A percentile compares a stretch with the other conserved stretches of the same genome.
Evolutionary conservation across 2,888 invertebrate species (phyloP).

Genomic region (Yponomeuta sedellus): DNA sequence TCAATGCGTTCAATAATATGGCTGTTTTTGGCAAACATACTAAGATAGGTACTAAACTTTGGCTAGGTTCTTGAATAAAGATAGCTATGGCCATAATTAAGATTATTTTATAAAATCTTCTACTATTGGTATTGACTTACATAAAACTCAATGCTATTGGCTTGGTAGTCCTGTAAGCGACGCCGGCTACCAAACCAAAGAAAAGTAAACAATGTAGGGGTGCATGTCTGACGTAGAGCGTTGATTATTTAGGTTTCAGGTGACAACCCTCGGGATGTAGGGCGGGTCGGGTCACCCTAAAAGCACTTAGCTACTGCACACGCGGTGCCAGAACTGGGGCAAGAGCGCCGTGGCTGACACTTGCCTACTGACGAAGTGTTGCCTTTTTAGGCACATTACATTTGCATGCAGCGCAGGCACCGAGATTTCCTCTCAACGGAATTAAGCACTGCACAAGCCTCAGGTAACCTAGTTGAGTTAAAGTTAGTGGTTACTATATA

Average conservation of each 20-base stretch:
- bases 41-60: too few species aligned
- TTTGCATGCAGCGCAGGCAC: background rate
- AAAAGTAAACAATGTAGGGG: background rate
- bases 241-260: conserved; percentile 6
- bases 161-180: too few species aligned
- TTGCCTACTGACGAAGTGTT: conserved; percentile 2
- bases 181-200: background rate
- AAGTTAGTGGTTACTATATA: too few species aligned
- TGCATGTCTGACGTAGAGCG: background rate
- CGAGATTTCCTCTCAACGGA: background rate
- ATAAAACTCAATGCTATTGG: too few species aligned
- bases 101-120: too few species aligned
- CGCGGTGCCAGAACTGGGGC: conserved; percentile 47
- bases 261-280: conserved; percentile 49
- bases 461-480: background rate
- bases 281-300: conserved; percentile 55
- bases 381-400: background rate
- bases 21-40: too few species aligned
- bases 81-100: too few species aligned
- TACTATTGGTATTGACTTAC: too few species aligned
- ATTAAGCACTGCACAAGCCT: background rate
- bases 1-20: too few species aligned
- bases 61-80: too few species aligned
- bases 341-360: conserved; percentile 38
- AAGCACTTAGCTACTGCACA: conserved; percentile 56